Evolutionary conservation across 2,797 vertebrate genomes (phyloP).

Genomic region (Rhinoraja longicauda): DNA sequence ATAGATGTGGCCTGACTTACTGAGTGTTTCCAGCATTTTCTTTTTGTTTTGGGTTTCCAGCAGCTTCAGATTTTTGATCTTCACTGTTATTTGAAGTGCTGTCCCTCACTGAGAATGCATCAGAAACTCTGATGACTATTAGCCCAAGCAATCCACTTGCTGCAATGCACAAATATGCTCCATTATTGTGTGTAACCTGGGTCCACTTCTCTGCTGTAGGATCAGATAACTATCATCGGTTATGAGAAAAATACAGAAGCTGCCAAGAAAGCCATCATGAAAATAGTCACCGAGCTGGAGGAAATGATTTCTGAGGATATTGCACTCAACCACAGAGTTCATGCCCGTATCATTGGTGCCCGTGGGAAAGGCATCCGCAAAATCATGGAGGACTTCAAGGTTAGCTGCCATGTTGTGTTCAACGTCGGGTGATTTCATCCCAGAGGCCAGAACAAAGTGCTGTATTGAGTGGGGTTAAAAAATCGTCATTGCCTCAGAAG

Average conservation of each 20-base stretch:
- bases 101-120: background rate
- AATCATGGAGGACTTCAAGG: constrained; percentile 99
- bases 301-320: constrained; percentile 95
- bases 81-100: background rate
- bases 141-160: too few species aligned
- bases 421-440: too few species aligned
- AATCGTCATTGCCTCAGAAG: background rate
- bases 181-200: background rate
- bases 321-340: constrained; percentile 85
- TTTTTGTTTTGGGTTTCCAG: too few species aligned
- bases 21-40: too few species aligned
- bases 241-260: constrained; percentile 90
- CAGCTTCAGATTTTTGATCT: too few species aligned
- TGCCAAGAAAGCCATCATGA: constrained; percentile 86
- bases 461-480: too few species aligned
- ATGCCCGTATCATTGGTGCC: constrained; percentile 90
- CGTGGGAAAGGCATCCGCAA: constrained; percentile 95
- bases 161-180: too few species aligned
- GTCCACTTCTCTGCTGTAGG: constrained; percentile 54
- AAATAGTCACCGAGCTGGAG: constrained; percentile 85
- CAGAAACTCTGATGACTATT: background rate
- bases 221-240: constrained; percentile 94
- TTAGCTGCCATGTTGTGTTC: constrained; percentile 47
- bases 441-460: background rate
- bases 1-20: too few species aligned